Conservation (phyloP, 2,888 invertebrate genomes). For the Eupithecia exiguata region DNA sequence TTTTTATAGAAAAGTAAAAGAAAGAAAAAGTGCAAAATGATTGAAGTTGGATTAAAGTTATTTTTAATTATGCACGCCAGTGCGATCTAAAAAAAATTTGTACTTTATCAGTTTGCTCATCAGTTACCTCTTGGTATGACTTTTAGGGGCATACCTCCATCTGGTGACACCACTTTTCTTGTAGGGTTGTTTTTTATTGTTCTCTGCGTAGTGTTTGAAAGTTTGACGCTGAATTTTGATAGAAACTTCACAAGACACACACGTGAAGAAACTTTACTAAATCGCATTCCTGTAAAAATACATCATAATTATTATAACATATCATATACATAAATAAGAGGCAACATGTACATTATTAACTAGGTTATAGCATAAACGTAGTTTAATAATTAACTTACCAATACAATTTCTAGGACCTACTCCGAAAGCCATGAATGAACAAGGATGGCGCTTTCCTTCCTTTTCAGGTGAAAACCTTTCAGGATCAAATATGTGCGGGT, state of each 20-base stretch:
- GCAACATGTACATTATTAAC: too few species aligned
- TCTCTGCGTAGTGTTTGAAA: constrained; percentile 47
- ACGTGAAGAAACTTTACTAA: constrained; percentile 55
- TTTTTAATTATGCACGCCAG: too few species aligned
- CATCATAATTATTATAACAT: too few species aligned
- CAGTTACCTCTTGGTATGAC: background rate
- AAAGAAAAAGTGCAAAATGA: too few species aligned
- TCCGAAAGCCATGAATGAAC: constrained; percentile 71
- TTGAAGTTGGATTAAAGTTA: too few species aligned
- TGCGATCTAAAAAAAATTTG: too few species aligned
- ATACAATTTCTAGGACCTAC: constrained; percentile 72
- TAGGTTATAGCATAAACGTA: background rate
- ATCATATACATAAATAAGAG: too few species aligned
- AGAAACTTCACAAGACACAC: constrained; percentile 55
- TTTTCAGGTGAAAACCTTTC: constrained; percentile 69
- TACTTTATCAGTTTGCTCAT: background rate
- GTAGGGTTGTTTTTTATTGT: background rate
- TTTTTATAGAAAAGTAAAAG: too few species aligned
- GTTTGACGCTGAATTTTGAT: constrained; percentile 52
- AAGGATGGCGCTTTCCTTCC: constrained; percentile 55
- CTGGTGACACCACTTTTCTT: background rate
- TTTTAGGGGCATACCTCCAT: constrained; percentile 8
- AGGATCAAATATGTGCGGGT: constrained; percentile 74
- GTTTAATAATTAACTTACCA: constrained; percentile 58
- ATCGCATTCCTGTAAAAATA: constrained; percentile 58